Evolutionary conservation across 2,888 invertebrate species (phyloP).

Genomic region (Tanytarsus gracilentus): DNA sequence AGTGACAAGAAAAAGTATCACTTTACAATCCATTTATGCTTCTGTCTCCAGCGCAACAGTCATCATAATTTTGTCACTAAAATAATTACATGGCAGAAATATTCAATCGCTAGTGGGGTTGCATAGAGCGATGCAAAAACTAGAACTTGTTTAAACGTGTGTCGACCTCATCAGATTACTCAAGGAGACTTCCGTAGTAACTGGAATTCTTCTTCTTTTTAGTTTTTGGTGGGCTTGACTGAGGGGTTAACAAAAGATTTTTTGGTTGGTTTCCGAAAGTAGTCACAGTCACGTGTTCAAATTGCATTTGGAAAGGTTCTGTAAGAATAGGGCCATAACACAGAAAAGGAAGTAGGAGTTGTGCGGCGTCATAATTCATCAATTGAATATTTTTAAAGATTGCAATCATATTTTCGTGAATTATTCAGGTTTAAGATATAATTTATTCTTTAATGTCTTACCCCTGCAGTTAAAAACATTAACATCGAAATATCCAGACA

Average conservation of each 20-base stretch:
- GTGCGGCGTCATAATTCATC: too few relatives aligned
- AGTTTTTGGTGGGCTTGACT: not conserved
- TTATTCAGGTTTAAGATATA: too few relatives aligned
- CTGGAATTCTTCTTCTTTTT: not conserved
- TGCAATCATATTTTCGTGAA: too few relatives aligned
- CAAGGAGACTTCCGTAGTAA: not conserved
- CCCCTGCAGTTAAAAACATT: too few relatives aligned
- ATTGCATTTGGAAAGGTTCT: slow-evolving; percentile 18
- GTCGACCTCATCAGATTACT: not conserved
- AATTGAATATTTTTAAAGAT: not conserved
- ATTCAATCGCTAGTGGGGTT: not conserved
- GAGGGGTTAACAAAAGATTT: not conserved
- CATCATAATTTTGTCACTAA: not conserved
- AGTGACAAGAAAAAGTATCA: slow-evolving; percentile 27
- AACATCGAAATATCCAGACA: too few relatives aligned
- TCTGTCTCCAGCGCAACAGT: not conserved
- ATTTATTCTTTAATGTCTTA: too few relatives aligned
- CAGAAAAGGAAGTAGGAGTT: not conserved
- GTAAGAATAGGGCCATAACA: not conserved
- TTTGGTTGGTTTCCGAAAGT: not conserved
- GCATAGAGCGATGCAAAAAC: not conserved
- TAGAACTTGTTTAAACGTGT: slow-evolving; percentile 6
- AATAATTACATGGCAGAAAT: slow-evolving; percentile 2
- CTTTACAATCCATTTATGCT: slow-evolving; percentile 15
- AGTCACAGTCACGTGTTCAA: slow-evolving; percentile 22